These are phyloP conservation scores for Pomacea maculata DNA, from an alignment of 1,140 invertebrate species.

Conservation along the genomic window DNA sequence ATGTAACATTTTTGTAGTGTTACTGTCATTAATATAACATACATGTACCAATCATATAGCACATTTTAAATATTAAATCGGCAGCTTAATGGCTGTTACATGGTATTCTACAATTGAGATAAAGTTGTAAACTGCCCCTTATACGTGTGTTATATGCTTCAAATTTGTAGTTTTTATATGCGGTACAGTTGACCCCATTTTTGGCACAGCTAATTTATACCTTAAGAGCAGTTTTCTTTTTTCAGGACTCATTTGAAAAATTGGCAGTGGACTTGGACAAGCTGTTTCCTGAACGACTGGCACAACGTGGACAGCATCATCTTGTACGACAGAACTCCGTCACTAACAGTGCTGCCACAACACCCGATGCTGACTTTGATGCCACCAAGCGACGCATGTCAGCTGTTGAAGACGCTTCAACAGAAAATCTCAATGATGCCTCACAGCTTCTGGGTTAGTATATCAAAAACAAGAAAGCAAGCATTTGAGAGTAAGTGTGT, in stretches of 20 bases:
- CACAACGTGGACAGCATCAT: constrained; percentile 52
- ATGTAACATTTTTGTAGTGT: no score
- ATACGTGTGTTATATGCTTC: background rate
- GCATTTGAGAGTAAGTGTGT: no score
- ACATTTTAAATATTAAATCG: no score
- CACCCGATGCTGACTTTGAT: constrained; percentile 58
- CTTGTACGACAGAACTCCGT: constrained; percentile 35
- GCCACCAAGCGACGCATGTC: constrained; percentile 44
- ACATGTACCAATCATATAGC: no score
- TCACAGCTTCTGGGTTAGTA: constrained; percentile 39
- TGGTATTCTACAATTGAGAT: no score
- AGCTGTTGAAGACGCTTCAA: constrained; percentile 2
- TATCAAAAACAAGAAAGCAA: no score
- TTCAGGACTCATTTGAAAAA: constrained; percentile 58
- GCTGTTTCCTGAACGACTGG: constrained; percentile 60
- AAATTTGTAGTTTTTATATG: background rate
- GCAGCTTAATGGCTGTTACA: no score
- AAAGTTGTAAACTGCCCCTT: background rate
- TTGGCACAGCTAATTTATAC: no score
- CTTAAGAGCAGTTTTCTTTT: background rate
- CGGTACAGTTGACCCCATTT: background rate
- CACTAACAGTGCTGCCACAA: constrained; percentile 32
- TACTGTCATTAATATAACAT: no score
- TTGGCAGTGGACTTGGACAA: constrained; percentile 59
- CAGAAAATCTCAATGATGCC: constrained; percentile 46